A percentile compares a stretch with the other conserved stretches of the same genome.
These are phyloP conservation scores for Drosophila mayaguana DNA, from an alignment of 2,888 invertebrate species.

Conservation along the genomic window DNA sequence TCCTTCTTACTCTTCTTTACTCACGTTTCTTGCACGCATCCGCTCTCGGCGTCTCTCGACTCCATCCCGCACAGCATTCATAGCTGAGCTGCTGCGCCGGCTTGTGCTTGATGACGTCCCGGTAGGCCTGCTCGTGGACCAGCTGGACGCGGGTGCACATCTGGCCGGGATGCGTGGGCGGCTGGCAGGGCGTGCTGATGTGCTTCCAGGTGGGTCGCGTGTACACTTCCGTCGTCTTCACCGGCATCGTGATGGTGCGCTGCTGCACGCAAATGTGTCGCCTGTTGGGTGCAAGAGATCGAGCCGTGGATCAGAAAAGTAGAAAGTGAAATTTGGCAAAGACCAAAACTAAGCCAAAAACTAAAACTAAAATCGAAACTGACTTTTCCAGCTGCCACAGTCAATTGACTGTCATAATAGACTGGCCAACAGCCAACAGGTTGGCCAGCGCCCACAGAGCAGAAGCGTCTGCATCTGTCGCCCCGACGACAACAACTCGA, in stretches of 20 bases:
- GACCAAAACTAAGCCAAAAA: background rate
- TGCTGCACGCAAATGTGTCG: constrained; percentile 86
- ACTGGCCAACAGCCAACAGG: constrained; percentile 69
- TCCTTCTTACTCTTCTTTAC: constrained; percentile 56
- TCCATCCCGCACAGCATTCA: constrained; percentile 88
- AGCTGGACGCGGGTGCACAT: constrained; percentile 87
- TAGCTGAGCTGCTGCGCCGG: constrained; percentile 86
- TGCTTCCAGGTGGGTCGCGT: constrained; percentile 86
- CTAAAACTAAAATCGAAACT: constrained; percentile 48
- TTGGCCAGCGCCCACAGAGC: constrained; percentile 58
- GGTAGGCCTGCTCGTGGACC: constrained; percentile 86
- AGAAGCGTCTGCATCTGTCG: constrained; percentile 22
- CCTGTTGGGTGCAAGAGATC: constrained; percentile 72
- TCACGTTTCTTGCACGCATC: constrained; percentile 88
- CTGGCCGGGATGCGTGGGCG: constrained; percentile 85
- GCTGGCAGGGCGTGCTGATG: constrained; percentile 86
- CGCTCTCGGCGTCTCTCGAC: constrained; percentile 86
- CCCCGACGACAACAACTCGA: constrained; percentile 25
- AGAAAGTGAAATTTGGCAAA: constrained; percentile 15
- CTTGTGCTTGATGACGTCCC: constrained; percentile 86
- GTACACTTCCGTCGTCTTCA: constrained; percentile 86
- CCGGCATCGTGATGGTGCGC: constrained; percentile 86
- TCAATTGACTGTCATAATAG: constrained; percentile 75
- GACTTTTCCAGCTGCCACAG: constrained; percentile 61
- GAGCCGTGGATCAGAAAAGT: constrained; percentile 22